Percentiles rank a stretch among this genome's conserved stretches.
Evolutionary conservation across 2,113 vertebrate genomes (phyloP).

Genomic region (Podocnemis expansa): DNA sequence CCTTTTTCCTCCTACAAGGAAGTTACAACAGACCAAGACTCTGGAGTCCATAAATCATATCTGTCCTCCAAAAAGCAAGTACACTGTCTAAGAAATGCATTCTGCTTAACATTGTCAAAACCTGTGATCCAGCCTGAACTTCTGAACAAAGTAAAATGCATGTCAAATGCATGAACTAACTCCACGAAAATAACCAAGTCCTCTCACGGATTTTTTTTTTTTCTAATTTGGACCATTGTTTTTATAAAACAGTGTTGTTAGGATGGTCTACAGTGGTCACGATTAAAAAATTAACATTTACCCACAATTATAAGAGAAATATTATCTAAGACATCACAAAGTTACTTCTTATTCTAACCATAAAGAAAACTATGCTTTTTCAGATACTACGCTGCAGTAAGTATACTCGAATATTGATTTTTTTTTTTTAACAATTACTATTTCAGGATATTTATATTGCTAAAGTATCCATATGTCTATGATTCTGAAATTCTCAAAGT

Average conservation of each 20-base stretch:
- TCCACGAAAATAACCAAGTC: not conserved
- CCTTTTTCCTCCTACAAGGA: conserved; percentile 28
- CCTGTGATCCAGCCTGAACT: not conserved
- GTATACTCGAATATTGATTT: not conserved
- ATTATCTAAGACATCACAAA: not conserved
- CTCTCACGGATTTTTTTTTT: not conserved
- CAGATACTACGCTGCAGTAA: not conserved
- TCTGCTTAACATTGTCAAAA: conserved; percentile 27
- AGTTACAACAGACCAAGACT: conserved; percentile 21
- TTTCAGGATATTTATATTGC: not conserved
- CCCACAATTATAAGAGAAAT: not conserved
- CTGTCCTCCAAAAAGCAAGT: conserved; percentile 10
- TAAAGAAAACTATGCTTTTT: not conserved
- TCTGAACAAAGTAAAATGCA: not conserved
- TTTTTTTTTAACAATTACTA: not conserved
- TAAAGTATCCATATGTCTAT: not conserved
- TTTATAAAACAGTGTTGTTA: not conserved
- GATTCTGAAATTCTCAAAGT: not conserved
- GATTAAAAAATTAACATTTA: not conserved
- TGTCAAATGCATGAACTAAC: not conserved
- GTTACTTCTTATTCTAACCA: not conserved
- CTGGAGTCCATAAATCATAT: conserved; percentile 26
- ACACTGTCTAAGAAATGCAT: conserved; percentile 1
- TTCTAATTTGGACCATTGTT: not conserved
- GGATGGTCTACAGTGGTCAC: not conserved